Evolutionary conservation across 2,113 vertebrate genomes (phyloP), one percentile per base, ranked within the genome.

Genomic region (Corythornis cristatus): DNA sequence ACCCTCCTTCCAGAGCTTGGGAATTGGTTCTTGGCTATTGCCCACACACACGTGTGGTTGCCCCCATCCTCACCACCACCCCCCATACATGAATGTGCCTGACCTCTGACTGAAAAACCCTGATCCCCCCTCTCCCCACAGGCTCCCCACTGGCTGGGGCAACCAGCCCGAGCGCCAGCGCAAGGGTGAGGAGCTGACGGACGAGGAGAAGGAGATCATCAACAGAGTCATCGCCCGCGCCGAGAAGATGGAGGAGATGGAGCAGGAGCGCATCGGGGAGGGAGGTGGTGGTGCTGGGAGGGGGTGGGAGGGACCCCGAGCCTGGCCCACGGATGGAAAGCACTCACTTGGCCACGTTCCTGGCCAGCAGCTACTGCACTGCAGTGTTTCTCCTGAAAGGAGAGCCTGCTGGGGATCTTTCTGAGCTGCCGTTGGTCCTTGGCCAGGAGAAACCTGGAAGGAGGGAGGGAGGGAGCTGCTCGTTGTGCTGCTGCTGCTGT

Each of bases 131-230:
- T 33, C 60, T 95, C 28, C 74, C 94, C 37, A 3, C 94, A 98
- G 98, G 97, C 96, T 96, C 88, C 97, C 96, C 18, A 28, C 89
- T 0, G 95, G 96, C 29, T 98, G 98, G 57, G 95, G 97, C 0
- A 45, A 84, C 16, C 98, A 97, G 79, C 89, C 97, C 0, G 98
- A 98, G 5, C 83, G 97, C 20, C 97, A 95, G 62, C 92, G 96
- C 88, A 98, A 98, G 87, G 72, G 95, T 11, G 98, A 98, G 73
- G 98, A 99, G 91, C 98, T 99, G 97, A 99, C 99, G 0, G 99
- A 99, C 3, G 99, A 99, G 94, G 99, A 99, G 97, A 99, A 99
- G 97, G 98, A 98, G 93, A 99, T 99, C 86, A 99, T 99, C 98
- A 99, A 99, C 98, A 58, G 97, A 1, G 99, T 99, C 28, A 98